Evolutionary conservation across 2,113 vertebrate genomes (phyloP).

Genomic region (Donacobius atricapilla): DNA sequence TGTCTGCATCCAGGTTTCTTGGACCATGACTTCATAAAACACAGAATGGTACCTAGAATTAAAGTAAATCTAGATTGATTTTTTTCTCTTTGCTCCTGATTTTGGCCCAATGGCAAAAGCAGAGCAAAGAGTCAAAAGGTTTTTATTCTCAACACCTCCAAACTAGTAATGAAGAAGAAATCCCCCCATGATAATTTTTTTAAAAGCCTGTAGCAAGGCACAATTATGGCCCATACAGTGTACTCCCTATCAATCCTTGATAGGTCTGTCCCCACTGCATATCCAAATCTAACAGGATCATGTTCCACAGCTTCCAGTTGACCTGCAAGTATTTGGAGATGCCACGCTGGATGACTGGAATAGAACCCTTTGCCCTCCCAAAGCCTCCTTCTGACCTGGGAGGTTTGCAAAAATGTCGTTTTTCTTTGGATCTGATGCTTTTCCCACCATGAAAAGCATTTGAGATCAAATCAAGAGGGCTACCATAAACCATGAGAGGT

Average conservation of each 20-base stretch:
- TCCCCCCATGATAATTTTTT: not conserved
- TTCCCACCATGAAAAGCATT: not conserved
- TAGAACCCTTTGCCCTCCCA: not conserved
- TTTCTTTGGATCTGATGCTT: not conserved
- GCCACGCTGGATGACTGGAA: not conserved
- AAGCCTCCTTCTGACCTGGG: not conserved
- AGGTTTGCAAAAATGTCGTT: not conserved
- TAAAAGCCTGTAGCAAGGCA: not conserved
- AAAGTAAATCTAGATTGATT: not conserved
- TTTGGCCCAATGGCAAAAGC: not conserved
- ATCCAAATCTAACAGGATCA: not conserved
- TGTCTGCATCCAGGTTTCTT: not conserved
- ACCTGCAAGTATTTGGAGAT: accelerated
- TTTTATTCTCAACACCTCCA: not conserved
- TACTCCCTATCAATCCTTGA: not conserved
- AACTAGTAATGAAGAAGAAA: not conserved
- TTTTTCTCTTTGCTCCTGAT: not conserved
- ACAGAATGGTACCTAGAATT: not conserved
- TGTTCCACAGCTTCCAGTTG: not conserved
- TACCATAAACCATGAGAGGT: not conserved
- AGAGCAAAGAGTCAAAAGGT: not conserved
- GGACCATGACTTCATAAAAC: not conserved
- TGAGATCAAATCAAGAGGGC: not conserved
- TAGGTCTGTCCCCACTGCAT: not conserved
- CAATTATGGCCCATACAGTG: not conserved